Base-by-base conservation (phyloP, 2,797 vertebrate genomes). In the Trematomus bernacchii region DNA sequence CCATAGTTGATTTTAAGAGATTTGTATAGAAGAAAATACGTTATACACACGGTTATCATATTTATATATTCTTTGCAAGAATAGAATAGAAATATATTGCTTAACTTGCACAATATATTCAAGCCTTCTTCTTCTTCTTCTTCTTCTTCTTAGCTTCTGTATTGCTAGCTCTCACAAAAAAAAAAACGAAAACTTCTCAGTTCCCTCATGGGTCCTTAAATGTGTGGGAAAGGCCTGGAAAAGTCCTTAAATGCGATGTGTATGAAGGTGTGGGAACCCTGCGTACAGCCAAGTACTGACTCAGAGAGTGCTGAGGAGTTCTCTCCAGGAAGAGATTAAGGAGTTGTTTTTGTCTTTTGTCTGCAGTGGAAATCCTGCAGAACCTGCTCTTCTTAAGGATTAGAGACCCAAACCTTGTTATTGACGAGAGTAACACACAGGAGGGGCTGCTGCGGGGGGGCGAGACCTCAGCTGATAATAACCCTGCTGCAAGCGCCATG, bases 321-420 rank as follows among this genome's bases (percentile, higher is more conserved):
- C 62, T 18, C 10, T 43, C 9, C 37, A 70, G 18, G n/a, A 27
- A 27, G 33, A 7, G 66, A 64, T 77, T 75, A 60, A 74, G 8
- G 2, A 53, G 15, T 3, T 42, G 13, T 69, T 48, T 37, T 57
- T 42, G 43, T 52, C 18, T 76, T 43, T 75, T 82, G 42, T 84
- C 21, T 85, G 8, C 81, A 99, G 98, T 96, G 83, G 97, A 97
- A 86, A 92, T 82, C 71, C 94, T 99, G 51, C 96, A 97, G 89
- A 93, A 65, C 54, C 78, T 96, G 53, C 77, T 98, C 73, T 82
- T 95, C 42, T 77, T 80, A n/a, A 84, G 68, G 44, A 88, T 94
- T 2, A 88, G 70, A 62, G 82, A 57, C 48, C 59, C 67, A 7
- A 33, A 69, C 44, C 81, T 59, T 58, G 83, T 71, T 7, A 1